phyloP scores from a whole-genome alignment of 2,888 invertebrate species.

The Clistopyga incitator region DNA sequence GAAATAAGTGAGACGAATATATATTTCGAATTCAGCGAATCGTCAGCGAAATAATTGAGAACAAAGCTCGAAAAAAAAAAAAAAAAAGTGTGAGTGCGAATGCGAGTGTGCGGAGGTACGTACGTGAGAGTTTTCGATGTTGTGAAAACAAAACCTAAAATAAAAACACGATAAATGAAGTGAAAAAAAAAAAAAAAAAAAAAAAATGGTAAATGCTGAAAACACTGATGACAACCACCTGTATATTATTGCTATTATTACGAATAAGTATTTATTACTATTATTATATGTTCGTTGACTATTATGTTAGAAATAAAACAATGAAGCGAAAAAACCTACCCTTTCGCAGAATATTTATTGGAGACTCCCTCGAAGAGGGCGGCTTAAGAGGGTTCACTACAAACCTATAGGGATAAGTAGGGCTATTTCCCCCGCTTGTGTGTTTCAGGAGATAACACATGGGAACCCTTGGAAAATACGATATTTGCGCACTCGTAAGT shows the following conservation, averaged over 20 bases:
- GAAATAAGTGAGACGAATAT: slow-evolving; percentile 50
- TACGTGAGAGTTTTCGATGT: slow-evolving; percentile 69
- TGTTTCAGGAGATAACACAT: neutral
- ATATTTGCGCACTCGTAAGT: slow-evolving; percentile 5
- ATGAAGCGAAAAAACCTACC: slow-evolving; percentile 33
- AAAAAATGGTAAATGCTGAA: slow-evolving; percentile 53
- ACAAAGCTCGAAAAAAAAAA: neutral
- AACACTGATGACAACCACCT: slow-evolving; percentile 66
- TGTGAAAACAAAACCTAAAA: slow-evolving; percentile 65
- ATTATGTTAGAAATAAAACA: slow-evolving; percentile 81
- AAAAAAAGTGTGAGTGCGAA: slow-evolving; percentile 27
- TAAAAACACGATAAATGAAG: slow-evolving; percentile 49
- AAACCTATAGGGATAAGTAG: slow-evolving; percentile 1
- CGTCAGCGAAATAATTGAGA: slow-evolving; percentile 5
- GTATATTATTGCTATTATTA: slow-evolving; percentile 78
- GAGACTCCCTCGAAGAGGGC: neutral
- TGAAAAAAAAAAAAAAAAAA: slow-evolving; percentile 52
- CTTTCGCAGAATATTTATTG: slow-evolving; percentile 14
- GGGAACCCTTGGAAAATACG: neutral
- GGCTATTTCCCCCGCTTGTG: neutral
- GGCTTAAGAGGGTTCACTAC: slow-evolving; percentile 13
- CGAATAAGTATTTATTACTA: slow-evolving; percentile 74
- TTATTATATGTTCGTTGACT: slow-evolving; percentile 80
- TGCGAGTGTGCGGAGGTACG: slow-evolving; percentile 34
- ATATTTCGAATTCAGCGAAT: slow-evolving; percentile 52